These are phyloP conservation scores for Aix galericulata DNA, from an alignment of 2,113 vertebrate genomes.

Conservation along the genomic window DNA sequence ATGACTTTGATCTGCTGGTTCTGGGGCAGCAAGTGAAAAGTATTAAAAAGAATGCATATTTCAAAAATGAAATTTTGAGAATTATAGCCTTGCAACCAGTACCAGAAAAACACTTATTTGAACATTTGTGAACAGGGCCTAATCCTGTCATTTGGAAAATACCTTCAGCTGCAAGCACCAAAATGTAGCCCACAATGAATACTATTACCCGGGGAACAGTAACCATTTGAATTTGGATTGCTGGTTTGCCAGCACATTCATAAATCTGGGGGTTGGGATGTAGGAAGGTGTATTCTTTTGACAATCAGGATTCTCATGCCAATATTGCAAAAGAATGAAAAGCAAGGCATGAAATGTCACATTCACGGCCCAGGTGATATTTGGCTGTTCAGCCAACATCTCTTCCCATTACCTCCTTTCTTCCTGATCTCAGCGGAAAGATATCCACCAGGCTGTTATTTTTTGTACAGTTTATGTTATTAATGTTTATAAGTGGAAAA, in stretches of 20 bases:
- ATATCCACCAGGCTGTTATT: not conserved
- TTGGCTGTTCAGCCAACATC: not conserved
- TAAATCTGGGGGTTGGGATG: rapidly evolving
- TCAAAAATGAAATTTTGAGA: not conserved
- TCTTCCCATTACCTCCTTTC: not conserved
- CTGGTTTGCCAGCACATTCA: not conserved
- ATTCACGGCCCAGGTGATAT: not conserved
- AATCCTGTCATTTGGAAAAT: not conserved
- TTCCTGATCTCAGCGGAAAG: not conserved
- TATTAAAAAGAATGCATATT: not conserved
- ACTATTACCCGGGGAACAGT: not conserved
- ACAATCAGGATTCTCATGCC: not conserved
- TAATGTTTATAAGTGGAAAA: not conserved
- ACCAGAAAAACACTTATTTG: not conserved
- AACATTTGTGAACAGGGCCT: not conserved
- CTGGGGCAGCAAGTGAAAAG: not conserved
- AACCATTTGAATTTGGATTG: not conserved
- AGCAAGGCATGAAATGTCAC: not conserved
- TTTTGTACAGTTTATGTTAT: not conserved
- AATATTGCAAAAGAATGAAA: not conserved
- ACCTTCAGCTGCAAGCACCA: not conserved
- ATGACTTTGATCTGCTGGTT: not conserved
- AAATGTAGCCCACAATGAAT: rapidly evolving
- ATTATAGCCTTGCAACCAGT: not conserved
- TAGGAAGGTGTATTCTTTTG: not conserved